Evolutionary conservation across 2,888 invertebrate genomes (phyloP).

Genomic region (Caprella mutica): DNA sequence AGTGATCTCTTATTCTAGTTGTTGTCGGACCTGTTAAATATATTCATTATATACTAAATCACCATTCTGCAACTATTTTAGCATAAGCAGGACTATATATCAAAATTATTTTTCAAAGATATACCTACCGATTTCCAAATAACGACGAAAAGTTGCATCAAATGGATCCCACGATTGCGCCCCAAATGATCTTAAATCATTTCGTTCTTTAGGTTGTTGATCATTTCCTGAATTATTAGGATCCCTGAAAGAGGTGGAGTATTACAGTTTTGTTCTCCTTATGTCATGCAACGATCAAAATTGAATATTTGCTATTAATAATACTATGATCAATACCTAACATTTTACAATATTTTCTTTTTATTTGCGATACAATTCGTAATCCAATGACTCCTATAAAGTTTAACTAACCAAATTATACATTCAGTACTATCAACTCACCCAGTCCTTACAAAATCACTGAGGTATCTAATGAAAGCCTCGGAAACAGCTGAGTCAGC

Average conservation of each 20-base stretch:
- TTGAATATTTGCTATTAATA: too few species aligned
- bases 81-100: background rate
- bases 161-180: slow-evolving; percentile 11
- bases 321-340: too few species aligned
- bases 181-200: slow-evolving; percentile 3
- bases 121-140: slow-evolving; percentile 14
- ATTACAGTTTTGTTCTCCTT: too few species aligned
- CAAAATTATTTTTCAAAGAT: background rate
- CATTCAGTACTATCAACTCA: slow-evolving; percentile 42
- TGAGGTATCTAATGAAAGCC: slow-evolving; percentile 81
- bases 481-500: slow-evolving; percentile 73
- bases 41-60: too few species aligned
- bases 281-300: too few species aligned
- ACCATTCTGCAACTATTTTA: background rate
- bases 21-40: slow-evolving; percentile 13
- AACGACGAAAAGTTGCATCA: slow-evolving; percentile 8
- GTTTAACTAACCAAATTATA: background rate
- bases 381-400: background rate
- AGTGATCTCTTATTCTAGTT: slow-evolving; percentile 73
- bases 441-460: slow-evolving; percentile 86
- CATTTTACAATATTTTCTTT: background rate
- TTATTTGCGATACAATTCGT: background rate
- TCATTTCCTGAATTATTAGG: slow-evolving; percentile 46
- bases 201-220: background rate
- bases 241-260: slow-evolving; percentile 53